phyloP scores from a whole-genome alignment of 2,113 vertebrate genomes.

The Benitochromis conjunctus region DNA sequence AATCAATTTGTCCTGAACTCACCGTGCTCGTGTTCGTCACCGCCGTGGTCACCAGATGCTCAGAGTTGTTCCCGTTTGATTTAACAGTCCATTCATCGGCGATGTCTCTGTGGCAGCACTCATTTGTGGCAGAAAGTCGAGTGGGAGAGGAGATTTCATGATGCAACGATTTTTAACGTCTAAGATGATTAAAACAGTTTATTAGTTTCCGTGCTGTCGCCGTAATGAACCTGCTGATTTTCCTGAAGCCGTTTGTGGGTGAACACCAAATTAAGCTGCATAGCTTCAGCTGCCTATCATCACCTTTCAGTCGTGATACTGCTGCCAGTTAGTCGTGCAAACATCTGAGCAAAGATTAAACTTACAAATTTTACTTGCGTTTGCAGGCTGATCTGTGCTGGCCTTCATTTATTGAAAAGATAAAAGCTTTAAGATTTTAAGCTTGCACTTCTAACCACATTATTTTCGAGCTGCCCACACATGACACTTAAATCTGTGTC shows the following conservation, averaged over 20 bases:
- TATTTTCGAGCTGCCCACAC: background rate
- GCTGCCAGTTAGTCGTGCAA: background rate
- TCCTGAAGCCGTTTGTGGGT: background rate
- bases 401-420: background rate
- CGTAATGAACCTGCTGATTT: background rate
- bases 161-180: background rate
- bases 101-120: background rate
- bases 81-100: background rate
- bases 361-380: fast-evolving
- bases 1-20: background rate
- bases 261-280: background rate
- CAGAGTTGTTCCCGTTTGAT: background rate
- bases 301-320: background rate
- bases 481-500: background rate
- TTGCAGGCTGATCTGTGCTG: background rate
- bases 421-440: background rate
- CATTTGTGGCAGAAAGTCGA: background rate
- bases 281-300: fast-evolving
- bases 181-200: background rate
- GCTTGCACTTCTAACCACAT: background rate
- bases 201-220: background rate
- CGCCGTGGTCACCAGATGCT: background rate
- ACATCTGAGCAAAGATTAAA: background rate
- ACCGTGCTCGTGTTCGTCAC: background rate
- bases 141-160: background rate